Conservation (phyloP, 2,888 invertebrate species). For the Myopa tessellatipennis region DNA sequence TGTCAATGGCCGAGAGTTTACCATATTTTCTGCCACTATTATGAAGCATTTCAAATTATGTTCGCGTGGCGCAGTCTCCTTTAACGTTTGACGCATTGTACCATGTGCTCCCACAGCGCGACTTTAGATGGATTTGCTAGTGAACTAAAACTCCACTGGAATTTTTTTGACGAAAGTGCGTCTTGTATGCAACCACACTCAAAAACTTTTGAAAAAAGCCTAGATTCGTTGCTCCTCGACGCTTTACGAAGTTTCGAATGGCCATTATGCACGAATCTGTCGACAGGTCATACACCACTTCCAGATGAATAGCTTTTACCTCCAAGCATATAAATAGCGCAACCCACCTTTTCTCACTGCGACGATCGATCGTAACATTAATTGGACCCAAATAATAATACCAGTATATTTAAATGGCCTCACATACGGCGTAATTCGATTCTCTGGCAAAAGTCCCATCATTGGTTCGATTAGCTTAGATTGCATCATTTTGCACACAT, state of each 20-base stretch:
- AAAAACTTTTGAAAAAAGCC: no score
- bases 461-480: conserved; percentile 37
- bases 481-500: background rate
- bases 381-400: conserved; percentile 38
- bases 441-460: conserved; percentile 43
- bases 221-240: conserved; percentile 30
- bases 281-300: conserved; percentile 34
- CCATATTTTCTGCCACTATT: no score
- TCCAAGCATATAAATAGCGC: no score
- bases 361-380: conserved; percentile 40
- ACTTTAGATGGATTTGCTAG: conserved; percentile 40
- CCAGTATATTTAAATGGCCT: conserved; percentile 44
- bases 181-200: conserved; percentile 25
- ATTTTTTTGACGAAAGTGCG: conserved; percentile 19
- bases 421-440: conserved; percentile 39
- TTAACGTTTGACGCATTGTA: conserved; percentile 40
- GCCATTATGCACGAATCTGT: conserved; percentile 42
- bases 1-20: conserved; percentile 43
- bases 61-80: conserved; percentile 27
- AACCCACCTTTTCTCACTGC: conserved; percentile 43
- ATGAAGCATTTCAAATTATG: conserved; percentile 38
- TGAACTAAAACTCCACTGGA: conserved; percentile 47
- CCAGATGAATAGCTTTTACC: conserved; percentile 24
- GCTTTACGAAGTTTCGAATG: conserved; percentile 41
- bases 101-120: conserved; percentile 44